These are phyloP conservation scores for Andrena haemorrhoa DNA, from an alignment of 2,888 invertebrate genomes.

Conservation along the genomic window DNA sequence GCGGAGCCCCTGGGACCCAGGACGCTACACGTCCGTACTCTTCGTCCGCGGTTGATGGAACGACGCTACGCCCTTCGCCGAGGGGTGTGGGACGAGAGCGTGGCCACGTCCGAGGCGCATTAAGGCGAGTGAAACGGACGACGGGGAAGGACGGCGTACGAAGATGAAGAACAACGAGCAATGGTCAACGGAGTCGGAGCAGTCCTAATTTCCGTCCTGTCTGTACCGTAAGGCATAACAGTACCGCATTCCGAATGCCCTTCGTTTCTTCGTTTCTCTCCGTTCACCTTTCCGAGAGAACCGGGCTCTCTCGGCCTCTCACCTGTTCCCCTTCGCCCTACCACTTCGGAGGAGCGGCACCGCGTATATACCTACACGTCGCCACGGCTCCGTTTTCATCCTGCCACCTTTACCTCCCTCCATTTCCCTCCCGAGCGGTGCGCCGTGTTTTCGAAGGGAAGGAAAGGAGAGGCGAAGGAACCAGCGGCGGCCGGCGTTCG, in stretches of 20 bases:
- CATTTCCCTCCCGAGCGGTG: constrained; percentile 37
- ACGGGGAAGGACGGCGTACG: constrained; percentile 13
- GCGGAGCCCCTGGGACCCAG: too few relatives aligned
- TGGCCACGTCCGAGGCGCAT: not conserved
- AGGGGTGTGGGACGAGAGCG: not conserved
- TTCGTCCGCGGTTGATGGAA: not conserved
- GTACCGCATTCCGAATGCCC: constrained; percentile 83
- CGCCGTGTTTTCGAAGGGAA: constrained; percentile 63
- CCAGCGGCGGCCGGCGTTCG: constrained; percentile 17
- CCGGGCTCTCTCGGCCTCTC: constrained; percentile 74
- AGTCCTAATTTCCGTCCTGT: constrained; percentile 84
- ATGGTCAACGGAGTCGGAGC: constrained; percentile 67
- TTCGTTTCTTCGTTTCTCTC: constrained; percentile 81
- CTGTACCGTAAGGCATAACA: constrained; percentile 84
- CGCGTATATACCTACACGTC: constrained; percentile 35
- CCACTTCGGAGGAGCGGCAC: constrained; percentile 53
- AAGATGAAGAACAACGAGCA: constrained; percentile 52
- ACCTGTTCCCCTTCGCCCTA: constrained; percentile 78
- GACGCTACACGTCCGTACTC: not conserved
- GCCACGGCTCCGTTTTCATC: constrained; percentile 49
- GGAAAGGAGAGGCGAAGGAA: constrained; percentile 62
- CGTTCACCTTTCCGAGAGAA: constrained; percentile 77
- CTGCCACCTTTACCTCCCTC: constrained; percentile 54
- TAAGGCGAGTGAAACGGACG: not conserved
- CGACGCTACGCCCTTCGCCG: too few relatives aligned